phyloP scores from a whole-genome alignment of 2,888 invertebrate species.

The Hedychridium roseum region DNA sequence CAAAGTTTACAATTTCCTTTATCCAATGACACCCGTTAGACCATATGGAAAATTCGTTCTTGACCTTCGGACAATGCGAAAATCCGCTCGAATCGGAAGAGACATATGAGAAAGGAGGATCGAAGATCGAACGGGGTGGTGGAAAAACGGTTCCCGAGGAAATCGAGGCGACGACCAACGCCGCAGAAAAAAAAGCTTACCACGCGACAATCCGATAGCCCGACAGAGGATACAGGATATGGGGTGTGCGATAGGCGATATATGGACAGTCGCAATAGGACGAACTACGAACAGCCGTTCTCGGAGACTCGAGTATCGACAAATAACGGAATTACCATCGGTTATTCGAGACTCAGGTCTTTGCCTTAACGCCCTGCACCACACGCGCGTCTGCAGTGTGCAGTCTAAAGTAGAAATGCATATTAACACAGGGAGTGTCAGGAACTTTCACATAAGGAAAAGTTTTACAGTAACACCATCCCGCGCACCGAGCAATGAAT shows the following conservation, averaged over 20 bases:
- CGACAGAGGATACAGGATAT: conserved; percentile 36
- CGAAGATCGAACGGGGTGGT: no score
- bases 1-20: no score
- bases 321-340: conserved; percentile 31
- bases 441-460: no score
- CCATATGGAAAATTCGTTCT: no score
- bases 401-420: no score
- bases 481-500: no score
- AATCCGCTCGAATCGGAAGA: no score
- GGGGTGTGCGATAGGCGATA: conserved; percentile 25
- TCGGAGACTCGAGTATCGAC: conserved; percentile 28
- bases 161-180: conserved; percentile 15
- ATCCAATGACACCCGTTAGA: no score
- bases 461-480: no score
- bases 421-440: no score
- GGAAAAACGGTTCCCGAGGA: conserved; percentile 27
- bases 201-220: conserved; percentile 36
- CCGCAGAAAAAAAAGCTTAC: conserved; percentile 33
- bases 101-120: no score
- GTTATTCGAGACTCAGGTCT: neutral
- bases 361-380: neutral
- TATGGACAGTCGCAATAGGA: conserved; percentile 24
- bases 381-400: neutral
- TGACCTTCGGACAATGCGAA: no score
- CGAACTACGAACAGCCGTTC: conserved; percentile 28